A percentile compares a stretch with the other conserved stretches of the same genome.
Conservation (phyloP, 2,113 vertebrate species). For the Andinoacara biseriatus region DNA sequence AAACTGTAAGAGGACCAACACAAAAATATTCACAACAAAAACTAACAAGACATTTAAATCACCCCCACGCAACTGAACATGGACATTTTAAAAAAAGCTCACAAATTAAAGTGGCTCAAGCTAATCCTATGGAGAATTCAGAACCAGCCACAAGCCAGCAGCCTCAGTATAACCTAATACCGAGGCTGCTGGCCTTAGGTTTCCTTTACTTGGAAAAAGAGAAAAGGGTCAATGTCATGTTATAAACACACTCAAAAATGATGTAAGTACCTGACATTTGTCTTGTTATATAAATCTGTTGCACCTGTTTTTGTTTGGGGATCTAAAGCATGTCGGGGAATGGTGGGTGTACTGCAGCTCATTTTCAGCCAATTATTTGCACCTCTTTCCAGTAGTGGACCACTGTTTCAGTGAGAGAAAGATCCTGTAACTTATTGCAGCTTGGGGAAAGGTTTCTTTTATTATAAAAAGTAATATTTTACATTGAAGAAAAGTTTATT, state of each 20-base stretch:
- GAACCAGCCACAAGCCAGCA: rapidly evolving
- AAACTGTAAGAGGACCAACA: rapidly evolving
- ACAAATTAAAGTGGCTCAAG: background rate
- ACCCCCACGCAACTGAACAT: rapidly evolving
- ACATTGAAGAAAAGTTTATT: background rate
- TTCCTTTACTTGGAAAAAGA: too few relatives aligned
- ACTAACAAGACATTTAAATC: background rate
- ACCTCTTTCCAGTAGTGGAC: background rate
- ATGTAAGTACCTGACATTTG: too few relatives aligned
- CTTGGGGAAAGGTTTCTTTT: background rate
- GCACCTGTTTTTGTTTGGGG: background rate
- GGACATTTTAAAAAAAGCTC: background rate
- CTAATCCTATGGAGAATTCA: background rate
- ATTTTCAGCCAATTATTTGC: rapidly evolving
- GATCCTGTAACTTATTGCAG: background rate
- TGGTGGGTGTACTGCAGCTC: background rate
- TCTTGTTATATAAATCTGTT: background rate
- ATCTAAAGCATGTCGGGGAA: background rate
- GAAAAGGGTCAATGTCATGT: too few relatives aligned
- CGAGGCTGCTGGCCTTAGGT: too few relatives aligned
- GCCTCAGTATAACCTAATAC: background rate
- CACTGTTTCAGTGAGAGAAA: background rate
- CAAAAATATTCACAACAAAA: background rate
- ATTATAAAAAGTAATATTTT: background rate
- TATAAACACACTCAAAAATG: too few relatives aligned